A percentile compares a stretch with the other conserved stretches of the same genome.
Conservation (phyloP, 2,113 vertebrate species). For the Ceratotherium simum region DNA sequence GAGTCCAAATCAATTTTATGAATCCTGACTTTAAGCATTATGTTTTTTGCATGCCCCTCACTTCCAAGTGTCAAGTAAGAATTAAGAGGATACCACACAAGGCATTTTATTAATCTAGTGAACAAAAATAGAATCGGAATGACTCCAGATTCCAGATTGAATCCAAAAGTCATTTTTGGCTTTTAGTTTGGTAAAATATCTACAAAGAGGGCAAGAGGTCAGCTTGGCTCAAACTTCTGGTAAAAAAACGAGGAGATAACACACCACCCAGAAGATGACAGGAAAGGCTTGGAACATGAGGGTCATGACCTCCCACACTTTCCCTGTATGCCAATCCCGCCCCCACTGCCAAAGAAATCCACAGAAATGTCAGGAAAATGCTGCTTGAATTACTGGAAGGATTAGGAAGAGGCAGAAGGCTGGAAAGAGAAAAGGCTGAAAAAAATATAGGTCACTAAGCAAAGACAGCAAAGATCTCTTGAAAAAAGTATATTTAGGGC, state of each 20-base stretch:
- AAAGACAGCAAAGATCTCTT: neutral
- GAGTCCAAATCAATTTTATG: neutral
- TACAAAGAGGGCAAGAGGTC: neutral
- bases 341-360: neutral
- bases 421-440: neutral
- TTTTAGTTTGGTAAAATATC: neutral
- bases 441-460: neutral
- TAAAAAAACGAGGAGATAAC: neutral
- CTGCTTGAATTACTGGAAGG: neutral
- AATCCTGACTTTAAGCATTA: neutral
- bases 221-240: neutral
- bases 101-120: neutral
- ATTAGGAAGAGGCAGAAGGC: neutral
- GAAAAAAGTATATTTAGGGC: neutral
- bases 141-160: conserved; percentile 49
- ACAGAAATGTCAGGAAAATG: neutral
- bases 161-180: conserved; percentile 18
- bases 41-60: neutral
- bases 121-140: neutral
- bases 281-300: neutral
- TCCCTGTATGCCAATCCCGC: too few species aligned
- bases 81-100: neutral
- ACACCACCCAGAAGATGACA: neutral
- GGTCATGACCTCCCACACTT: neutral
- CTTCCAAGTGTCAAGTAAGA: conserved; percentile 21